phyloP scores from a whole-genome alignment of 2,888 invertebrate species.

The Eupithecia subumbrata region DNA sequence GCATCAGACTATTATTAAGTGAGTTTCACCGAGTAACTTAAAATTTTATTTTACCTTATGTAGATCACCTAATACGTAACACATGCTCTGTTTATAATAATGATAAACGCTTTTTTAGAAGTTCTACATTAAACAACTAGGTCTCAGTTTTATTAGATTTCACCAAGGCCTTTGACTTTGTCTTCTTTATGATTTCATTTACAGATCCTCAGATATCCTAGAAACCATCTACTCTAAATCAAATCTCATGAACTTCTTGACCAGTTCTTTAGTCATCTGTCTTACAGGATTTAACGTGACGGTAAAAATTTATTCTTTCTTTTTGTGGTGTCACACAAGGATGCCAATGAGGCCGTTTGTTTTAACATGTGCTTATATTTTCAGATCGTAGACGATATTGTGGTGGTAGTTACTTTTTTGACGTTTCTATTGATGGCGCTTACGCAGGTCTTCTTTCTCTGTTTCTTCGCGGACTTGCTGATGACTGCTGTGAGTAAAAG shows the following conservation, averaged over 20 bases:
- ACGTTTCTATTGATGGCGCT: slow-evolving; percentile 60
- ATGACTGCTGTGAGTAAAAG: slow-evolving; percentile 55
- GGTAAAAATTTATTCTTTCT: slow-evolving; percentile 44
- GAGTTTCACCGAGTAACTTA: slow-evolving; percentile 21
- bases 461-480: slow-evolving; percentile 62
- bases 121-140: too few relatives aligned
- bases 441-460: slow-evolving; percentile 61
- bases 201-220: slow-evolving; percentile 51
- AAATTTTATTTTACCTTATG: background rate
- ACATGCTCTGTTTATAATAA: too few relatives aligned
- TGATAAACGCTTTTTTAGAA: too few relatives aligned
- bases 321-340: background rate
- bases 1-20: slow-evolving; percentile 58
- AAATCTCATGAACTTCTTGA: slow-evolving; percentile 59
- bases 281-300: slow-evolving; percentile 64
- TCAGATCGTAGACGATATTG: slow-evolving; percentile 56
- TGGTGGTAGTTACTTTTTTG: slow-evolving; percentile 51
- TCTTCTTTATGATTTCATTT: slow-evolving; percentile 10
- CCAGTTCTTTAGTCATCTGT: slow-evolving; percentile 63
- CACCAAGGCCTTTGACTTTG: background rate
- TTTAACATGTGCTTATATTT: background rate
- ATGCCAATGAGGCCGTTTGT: background rate
- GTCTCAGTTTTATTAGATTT: background rate
- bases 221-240: slow-evolving; percentile 61
- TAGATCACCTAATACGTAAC: too few relatives aligned